A percentile compares a stretch with the other conserved stretches of the same genome.
Conservation (phyloP, 2,888 invertebrate species). For the Oxytorus armatus region DNA sequence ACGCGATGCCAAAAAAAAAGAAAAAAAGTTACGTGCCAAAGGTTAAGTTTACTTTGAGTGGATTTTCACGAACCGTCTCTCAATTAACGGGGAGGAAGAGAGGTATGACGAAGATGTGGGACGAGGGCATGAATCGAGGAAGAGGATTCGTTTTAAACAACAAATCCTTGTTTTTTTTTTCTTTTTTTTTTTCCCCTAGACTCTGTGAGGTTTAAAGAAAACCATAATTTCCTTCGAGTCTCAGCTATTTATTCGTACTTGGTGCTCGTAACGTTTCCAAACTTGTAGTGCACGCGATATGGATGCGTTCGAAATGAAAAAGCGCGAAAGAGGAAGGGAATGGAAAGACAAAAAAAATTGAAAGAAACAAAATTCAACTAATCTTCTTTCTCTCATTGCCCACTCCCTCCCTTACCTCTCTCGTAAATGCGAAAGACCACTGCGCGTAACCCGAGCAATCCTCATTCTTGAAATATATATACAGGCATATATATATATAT, state of each 20-base stretch:
- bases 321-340: constrained; percentile 3
- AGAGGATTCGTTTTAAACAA: constrained; percentile 27
- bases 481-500: constrained; percentile 15
- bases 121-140: background rate
- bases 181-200: constrained; percentile 18
- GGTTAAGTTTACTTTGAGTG: constrained; percentile 79
- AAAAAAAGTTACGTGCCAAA: constrained; percentile 78
- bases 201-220: background rate
- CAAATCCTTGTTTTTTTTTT: constrained; percentile 51
- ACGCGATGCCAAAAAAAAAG: constrained; percentile 69
- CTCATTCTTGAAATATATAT: constrained; percentile 56
- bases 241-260: constrained; percentile 49
- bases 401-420: constrained; percentile 43
- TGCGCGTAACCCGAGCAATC: constrained; percentile 58
- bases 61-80: constrained; percentile 71
- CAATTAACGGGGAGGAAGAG: constrained; percentile 7
- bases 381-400: constrained; percentile 40
- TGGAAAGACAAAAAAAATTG: too few species aligned
- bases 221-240: constrained; percentile 43
- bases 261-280: constrained; percentile 38
- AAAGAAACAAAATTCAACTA: too few species aligned
- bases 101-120: background rate
- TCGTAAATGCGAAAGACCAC: constrained; percentile 56
- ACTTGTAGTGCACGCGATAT: constrained; percentile 19
- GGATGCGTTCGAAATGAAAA: constrained; percentile 13